Evolutionary conservation across 53 echinoderm and acorn worm genomes (phyloP), one percentile per base, ranked within the genome.

Genomic region (Holothuria scabra): DNA sequence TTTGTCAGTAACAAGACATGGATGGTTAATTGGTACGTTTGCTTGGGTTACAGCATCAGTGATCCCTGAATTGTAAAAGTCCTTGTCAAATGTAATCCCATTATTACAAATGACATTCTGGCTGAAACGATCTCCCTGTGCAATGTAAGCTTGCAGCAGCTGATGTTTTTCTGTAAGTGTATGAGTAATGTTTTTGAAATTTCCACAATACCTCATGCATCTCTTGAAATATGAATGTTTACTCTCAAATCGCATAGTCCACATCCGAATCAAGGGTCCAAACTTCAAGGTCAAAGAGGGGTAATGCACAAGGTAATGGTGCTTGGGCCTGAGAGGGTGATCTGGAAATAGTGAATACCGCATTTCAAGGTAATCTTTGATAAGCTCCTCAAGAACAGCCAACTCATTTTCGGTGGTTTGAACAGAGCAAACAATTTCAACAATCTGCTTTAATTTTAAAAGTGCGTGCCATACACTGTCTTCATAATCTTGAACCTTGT

Each of bases 221-320:
- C 68, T 6, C 52, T 89, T 89, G 21, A 89, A 89, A 37, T 84
- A 91, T 4, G 24, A 41, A 70, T 91, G 91, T 65, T 87, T 91
- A 56, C 87, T 87, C 76, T 91, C 85, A 48, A 91, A 87, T 0
- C 85, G 57, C 84, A 87, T 61, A 22, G 91, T 87, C 87, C 91
- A 91, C 23, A 86, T 16, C 56, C 85, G 65, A 20, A 91, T 87
- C 5, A 91, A 66, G 3, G 91, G 87, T 23, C 91, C 91, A 84
- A 86, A 91, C 56, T 32, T 46, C 21, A 70, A 33, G 23, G 65
- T 91, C 49, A 91, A 56, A 18, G 31, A 22, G 25, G 91, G 28
- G 69, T 91, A 89, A 29, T 84, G 89, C 24, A 62, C 67, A 59
- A 85, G 82, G 48, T 63, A 90, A 65, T 90, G 90, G 52, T 90